Conservation (phyloP, 2,888 invertebrate genomes). For the Phortica okadai region DNA sequence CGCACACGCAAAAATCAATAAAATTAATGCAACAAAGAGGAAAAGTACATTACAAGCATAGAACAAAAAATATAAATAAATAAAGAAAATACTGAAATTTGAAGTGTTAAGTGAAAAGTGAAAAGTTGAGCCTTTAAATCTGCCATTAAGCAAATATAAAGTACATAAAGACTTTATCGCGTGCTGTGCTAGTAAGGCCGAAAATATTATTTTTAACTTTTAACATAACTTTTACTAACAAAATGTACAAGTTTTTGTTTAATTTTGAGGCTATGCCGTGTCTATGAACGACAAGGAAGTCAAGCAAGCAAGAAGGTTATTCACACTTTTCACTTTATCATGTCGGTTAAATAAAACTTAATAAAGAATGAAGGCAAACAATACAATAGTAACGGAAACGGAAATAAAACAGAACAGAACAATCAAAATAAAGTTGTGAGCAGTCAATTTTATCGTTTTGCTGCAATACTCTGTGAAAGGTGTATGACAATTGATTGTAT, state of each 20-base stretch:
- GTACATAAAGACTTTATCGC: no score
- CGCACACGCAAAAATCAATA: not conserved
- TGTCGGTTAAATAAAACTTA: conserved; percentile 1
- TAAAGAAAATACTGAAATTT: not conserved
- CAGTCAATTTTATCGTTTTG: conserved; percentile 24
- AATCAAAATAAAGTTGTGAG: conserved; percentile 25
- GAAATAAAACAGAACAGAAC: conserved; percentile 28
- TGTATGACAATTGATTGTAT: not conserved
- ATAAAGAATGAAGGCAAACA: not conserved
- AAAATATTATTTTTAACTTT: no score
- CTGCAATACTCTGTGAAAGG: not conserved
- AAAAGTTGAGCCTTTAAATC: not conserved
- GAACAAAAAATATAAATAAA: not conserved
- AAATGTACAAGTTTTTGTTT: no score
- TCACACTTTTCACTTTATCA: conserved; percentile 1
- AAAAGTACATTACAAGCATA: not conserved
- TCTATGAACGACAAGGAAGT: not conserved
- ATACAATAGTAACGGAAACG: conserved; percentile 9
- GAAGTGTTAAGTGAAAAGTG: conserved; percentile 3
- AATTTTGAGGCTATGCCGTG: not conserved
- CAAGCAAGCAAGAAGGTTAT: not conserved
- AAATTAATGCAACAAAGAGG: not conserved
- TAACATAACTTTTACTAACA: no score
- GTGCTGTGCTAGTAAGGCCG: no score
- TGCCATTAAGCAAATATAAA: no score